Conservation (phyloP, 2,888 invertebrate species). For the Baronia brevicornis region DNA sequence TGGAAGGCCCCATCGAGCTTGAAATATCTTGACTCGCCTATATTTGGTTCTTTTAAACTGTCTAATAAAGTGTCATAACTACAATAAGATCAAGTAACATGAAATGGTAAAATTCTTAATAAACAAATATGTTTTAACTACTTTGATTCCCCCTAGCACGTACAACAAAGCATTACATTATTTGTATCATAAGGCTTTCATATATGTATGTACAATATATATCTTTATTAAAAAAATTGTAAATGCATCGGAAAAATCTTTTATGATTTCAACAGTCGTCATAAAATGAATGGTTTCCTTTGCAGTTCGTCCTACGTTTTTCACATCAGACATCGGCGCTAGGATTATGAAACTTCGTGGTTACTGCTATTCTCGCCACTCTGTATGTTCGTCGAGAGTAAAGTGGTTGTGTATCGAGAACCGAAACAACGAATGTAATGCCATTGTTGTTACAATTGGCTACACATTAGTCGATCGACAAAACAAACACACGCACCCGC, state of each 20-base stretch:
- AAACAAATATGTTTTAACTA: too few relatives aligned
- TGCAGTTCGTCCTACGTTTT: slow-evolving; percentile 55
- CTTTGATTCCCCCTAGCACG: too few relatives aligned
- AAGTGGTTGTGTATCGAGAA: slow-evolving; percentile 62
- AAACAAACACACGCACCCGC: slow-evolving; percentile 57
- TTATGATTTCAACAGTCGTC: not conserved
- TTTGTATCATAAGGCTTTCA: too few relatives aligned
- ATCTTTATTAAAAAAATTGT: too few relatives aligned
- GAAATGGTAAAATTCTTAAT: too few relatives aligned
- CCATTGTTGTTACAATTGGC: slow-evolving; percentile 60
- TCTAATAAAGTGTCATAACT: too few relatives aligned
- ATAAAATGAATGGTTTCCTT: slow-evolving; percentile 7
- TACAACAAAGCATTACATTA: too few relatives aligned
- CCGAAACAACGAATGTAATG: slow-evolving; percentile 48
- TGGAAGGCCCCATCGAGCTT: too few relatives aligned
- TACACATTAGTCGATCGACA: slow-evolving; percentile 52
- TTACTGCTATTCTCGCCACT: slow-evolving; percentile 59
- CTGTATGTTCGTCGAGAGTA: slow-evolving; percentile 61
- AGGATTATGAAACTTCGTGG: slow-evolving; percentile 58
- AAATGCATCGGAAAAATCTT: not conserved
- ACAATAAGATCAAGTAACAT: too few relatives aligned
- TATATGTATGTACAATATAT: too few relatives aligned
- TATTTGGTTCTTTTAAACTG: too few relatives aligned
- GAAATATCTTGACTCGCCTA: too few relatives aligned
- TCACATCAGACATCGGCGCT: slow-evolving; percentile 54